phyloP scores from a whole-genome alignment of 2,888 invertebrate species.

The Drosophila ustulata region DNA sequence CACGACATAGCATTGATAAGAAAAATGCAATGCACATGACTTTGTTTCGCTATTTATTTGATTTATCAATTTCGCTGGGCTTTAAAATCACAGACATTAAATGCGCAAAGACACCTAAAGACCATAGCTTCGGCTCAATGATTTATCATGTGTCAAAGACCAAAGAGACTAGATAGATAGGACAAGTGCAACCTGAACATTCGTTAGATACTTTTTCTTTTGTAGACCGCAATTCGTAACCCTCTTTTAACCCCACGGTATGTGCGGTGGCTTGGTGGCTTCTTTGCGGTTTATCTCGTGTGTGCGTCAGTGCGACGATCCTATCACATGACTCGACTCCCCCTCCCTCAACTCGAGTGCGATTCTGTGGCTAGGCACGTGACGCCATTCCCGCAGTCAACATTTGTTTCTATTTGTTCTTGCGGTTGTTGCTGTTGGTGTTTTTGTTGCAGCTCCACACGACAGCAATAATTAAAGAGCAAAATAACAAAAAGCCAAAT shows the following conservation, averaged over 20 bases:
- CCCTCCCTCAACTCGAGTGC: conserved; percentile 11
- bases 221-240: neutral
- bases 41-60: conserved; percentile 3
- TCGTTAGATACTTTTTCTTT: conserved; percentile 23
- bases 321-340: conserved; percentile 68
- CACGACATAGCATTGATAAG: conserved; percentile 33
- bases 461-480: conserved; percentile 53
- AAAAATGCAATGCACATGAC: conserved; percentile 58
- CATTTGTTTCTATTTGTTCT: conserved; percentile 49
- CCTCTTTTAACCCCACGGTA: neutral
- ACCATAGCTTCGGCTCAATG: conserved; percentile 37
- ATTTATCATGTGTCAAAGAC: conserved; percentile 65
- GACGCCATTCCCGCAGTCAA: conserved; percentile 51
- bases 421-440: conserved; percentile 12
- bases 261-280: neutral
- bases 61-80: conserved; percentile 36
- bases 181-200: conserved; percentile 33
- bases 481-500: conserved; percentile 59
- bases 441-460: conserved; percentile 33
- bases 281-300: conserved; percentile 53
- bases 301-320: conserved; percentile 54
- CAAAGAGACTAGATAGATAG: conserved; percentile 29
- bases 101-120: conserved; percentile 46
- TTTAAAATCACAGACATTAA: conserved; percentile 38
- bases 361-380: conserved; percentile 62